Evolutionary conservation across 2,888 invertebrate species (phyloP), one percentile per base, ranked within the genome.

Genomic region (Limnephilus marmoratus): DNA sequence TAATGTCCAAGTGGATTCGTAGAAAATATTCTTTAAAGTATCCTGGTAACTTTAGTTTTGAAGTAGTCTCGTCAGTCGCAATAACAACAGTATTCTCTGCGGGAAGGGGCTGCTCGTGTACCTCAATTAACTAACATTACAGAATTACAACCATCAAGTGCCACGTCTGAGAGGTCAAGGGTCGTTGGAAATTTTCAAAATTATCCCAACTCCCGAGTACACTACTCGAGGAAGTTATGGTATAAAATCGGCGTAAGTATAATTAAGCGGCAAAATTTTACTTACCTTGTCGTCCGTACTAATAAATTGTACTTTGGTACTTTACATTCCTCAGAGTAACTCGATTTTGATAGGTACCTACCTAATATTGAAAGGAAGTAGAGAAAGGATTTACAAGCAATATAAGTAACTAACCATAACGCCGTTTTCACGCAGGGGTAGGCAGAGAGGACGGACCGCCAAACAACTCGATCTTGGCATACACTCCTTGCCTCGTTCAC

Each of bases 141-240:
- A 83, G 37, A 18, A 83, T 83, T 83, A 83, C 83, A 83, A n/a
- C 37, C 83, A 41, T 83, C 83, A 83, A 83, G 83, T 83, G 34
- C 37, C 37, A 4, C 37, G 37, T 18, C 37, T 83, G 37, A 83
- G 83, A n/a, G 83, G 83, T 83, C 83, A 83, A 83, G 83, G 37
- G 37, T 83, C 11, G 37, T 83, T 83, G 37, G 83, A 83, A 83
- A 83, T 24, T 37, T 83, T 83, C 83, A 83, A n/a, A 83, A 83
- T 83, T 83, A 83, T 83, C 83, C 83, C 83, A 83, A 83, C 83
- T 68, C 24, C n/a, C 24, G n/a, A 68, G 68, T 24, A n/a, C 3
- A 24, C 83, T 41, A 83, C 83, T 83, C 18, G 83, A 15, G 31
- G 24, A 83, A 83, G 37, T 37, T 83, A 83, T 11, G 83, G 37